Conservation (phyloP, 2,797 vertebrate genomes). For the Schizopygopsis pylzovi region DNA sequence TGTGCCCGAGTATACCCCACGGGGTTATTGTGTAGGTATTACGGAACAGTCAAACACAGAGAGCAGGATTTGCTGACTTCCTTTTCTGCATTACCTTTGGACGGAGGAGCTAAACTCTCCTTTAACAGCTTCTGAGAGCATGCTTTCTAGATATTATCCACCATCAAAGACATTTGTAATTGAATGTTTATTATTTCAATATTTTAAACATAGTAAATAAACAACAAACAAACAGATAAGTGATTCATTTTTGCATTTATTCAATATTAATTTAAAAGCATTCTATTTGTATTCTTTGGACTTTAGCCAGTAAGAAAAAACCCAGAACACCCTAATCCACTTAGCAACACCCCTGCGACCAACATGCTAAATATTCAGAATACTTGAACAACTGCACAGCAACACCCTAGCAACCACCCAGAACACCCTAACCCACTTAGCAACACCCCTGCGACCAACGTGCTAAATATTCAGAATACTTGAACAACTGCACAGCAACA, state of each 20-base stretch:
- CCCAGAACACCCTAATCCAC: neutral
- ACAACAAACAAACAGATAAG: neutral
- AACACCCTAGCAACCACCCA: neutral
- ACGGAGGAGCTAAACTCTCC: slow-evolving; percentile 56
- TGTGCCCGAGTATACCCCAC: slow-evolving; percentile 67
- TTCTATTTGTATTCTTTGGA: neutral
- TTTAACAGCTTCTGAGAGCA: slow-evolving; percentile 53
- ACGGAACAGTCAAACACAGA: slow-evolving; percentile 61
- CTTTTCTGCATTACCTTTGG: slow-evolving; percentile 60
- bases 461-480: neutral
- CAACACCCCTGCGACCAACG: rapidly evolving
- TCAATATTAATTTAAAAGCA: neutral
- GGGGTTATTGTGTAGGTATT: slow-evolving; percentile 70
- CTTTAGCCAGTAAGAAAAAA: neutral
- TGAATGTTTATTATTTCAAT: neutral
- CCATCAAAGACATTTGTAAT: slow-evolving; percentile 16
- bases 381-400: neutral
- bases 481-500: neutral
- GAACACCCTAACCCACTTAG: neutral
- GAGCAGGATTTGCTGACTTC: slow-evolving; percentile 64
- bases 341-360: neutral
- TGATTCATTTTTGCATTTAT: neutral
- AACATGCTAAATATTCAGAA: neutral
- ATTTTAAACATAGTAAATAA: neutral
- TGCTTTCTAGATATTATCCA: slow-evolving; percentile 36